These are phyloP conservation scores for Chlorodrepanis virens DNA, from an alignment of 2,113 vertebrate species.

Conservation along the genomic window DNA sequence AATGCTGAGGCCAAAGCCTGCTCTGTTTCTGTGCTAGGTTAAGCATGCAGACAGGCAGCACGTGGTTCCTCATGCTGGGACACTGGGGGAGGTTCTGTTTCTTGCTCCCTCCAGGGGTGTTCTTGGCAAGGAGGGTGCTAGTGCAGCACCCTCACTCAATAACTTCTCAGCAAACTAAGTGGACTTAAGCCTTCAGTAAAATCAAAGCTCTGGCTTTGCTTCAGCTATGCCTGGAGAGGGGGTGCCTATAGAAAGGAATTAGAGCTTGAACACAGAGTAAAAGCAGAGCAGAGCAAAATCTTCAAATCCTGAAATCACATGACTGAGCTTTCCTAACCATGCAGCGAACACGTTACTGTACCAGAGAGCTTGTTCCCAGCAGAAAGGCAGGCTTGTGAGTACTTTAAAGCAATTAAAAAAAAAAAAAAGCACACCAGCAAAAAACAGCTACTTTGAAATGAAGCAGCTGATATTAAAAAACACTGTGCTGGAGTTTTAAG, in stretches of 20 bases:
- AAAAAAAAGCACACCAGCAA: neutral
- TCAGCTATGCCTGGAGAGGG: neutral
- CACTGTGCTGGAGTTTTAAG: neutral
- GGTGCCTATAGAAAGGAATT: slow-evolving; percentile 12
- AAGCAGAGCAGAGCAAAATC: neutral
- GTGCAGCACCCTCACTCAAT: rapidly evolving
- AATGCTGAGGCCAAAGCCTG: neutral
- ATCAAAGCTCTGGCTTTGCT: slow-evolving; percentile 3
- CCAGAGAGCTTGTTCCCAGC: neutral
- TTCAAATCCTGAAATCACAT: slow-evolving; percentile 34
- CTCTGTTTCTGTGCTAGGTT: neutral
- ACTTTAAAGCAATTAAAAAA: neutral
- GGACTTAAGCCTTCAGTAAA: neutral
- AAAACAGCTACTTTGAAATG: neutral
- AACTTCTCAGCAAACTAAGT: neutral
- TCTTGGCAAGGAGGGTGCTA: neutral
- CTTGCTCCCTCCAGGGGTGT: neutral
- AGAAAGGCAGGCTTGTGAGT: neutral
- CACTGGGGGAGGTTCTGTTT: neutral
- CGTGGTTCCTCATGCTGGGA: neutral
- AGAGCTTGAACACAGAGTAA: neutral
- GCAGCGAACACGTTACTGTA: neutral
- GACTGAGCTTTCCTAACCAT: slow-evolving; percentile 22
- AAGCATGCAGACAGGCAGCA: neutral
- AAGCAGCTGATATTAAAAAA: neutral